A percentile compares a stretch with the other conserved stretches of the same genome.
phyloP scores from a whole-genome alignment of 1,140 invertebrate species.

The Calephelis virginiensis region DNA sequence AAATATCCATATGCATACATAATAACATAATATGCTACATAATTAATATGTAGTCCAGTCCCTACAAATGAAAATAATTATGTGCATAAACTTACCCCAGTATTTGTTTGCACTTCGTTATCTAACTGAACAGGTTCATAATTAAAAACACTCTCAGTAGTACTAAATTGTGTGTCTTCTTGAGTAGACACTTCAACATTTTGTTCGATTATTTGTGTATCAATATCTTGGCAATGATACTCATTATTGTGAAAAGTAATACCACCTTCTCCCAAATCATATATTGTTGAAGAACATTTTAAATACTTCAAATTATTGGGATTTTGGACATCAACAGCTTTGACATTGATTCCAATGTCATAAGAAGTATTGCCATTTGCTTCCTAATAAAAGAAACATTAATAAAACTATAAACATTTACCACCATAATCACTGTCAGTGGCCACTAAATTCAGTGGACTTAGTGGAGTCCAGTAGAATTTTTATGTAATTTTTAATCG shows the following conservation, averaged over 20 bases:
- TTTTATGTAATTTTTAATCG: too few relatives aligned
- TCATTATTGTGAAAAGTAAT: conserved; percentile 44
- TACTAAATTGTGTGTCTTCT: conserved; percentile 28
- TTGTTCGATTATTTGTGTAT: conserved; percentile 12
- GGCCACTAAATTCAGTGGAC: too few relatives aligned
- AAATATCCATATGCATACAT: too few relatives aligned
- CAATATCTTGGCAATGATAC: conserved; percentile 39
- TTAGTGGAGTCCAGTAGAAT: too few relatives aligned
- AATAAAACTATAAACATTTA: conserved; percentile 12
- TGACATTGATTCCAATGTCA: conserved; percentile 42
- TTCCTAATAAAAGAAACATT: conserved; percentile 35
- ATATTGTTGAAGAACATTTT: conserved; percentile 45
- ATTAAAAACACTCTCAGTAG: conserved; percentile 27
- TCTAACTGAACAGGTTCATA: conserved; percentile 52
- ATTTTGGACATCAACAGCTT: conserved; percentile 39
- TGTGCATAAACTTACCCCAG: conserved; percentile 39
- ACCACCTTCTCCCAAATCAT: conserved; percentile 37
- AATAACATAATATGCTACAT: too few relatives aligned
- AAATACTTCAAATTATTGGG: conserved; percentile 36
- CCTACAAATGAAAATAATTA: too few relatives aligned
- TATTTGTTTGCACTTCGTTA: conserved; percentile 58
- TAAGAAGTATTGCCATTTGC: conserved; percentile 26
- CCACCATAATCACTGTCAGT: not conserved
- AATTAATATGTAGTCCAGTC: too few relatives aligned
- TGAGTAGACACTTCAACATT: conserved; percentile 24